Percentiles rank a stretch among this genome's conserved stretches.
phyloP scores from a whole-genome alignment of 2,797 vertebrate species.

The Mus spretus region DNA sequence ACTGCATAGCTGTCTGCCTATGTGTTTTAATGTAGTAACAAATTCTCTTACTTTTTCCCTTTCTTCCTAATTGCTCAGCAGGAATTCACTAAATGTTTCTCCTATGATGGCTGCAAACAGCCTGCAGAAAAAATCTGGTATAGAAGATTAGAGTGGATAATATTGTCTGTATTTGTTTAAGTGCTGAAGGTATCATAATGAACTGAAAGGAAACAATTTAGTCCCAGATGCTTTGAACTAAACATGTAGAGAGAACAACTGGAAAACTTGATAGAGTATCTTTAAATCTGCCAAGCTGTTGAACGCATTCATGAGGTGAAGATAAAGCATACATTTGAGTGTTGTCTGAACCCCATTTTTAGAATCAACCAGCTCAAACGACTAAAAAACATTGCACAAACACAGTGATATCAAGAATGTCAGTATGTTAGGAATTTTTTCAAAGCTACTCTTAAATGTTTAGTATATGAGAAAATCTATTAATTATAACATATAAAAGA shows the following conservation, averaged over 20 bases:
- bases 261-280: slow-evolving; percentile 31
- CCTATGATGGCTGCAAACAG: slow-evolving; percentile 34
- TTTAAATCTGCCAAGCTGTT: slow-evolving; percentile 54
- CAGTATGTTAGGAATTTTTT: not conserved
- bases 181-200: slow-evolving; percentile 50
- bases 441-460: not conserved
- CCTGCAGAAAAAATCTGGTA: slow-evolving; percentile 64
- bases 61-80: slow-evolving; percentile 60
- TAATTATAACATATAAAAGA: not conserved
- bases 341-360: not conserved
- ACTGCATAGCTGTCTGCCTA: slow-evolving; percentile 31
- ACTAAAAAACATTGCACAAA: slow-evolving; percentile 7
- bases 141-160: slow-evolving; percentile 41
- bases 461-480: not conserved
- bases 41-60: slow-evolving; percentile 53
- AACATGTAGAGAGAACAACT: slow-evolving; percentile 30
- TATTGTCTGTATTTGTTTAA: slow-evolving; percentile 56
- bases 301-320: slow-evolving; percentile 40
- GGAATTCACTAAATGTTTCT: slow-evolving; percentile 49
- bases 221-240: slow-evolving; percentile 58
- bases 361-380: not conserved
- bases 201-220: slow-evolving; percentile 66
- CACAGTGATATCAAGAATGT: not conserved
- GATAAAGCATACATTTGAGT: slow-evolving; percentile 23
- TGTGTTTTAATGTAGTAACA: slow-evolving; percentile 57